Conservation (phyloP, 92 coral and sea anemone genomes). For the Phenganax marumi region DNA sequence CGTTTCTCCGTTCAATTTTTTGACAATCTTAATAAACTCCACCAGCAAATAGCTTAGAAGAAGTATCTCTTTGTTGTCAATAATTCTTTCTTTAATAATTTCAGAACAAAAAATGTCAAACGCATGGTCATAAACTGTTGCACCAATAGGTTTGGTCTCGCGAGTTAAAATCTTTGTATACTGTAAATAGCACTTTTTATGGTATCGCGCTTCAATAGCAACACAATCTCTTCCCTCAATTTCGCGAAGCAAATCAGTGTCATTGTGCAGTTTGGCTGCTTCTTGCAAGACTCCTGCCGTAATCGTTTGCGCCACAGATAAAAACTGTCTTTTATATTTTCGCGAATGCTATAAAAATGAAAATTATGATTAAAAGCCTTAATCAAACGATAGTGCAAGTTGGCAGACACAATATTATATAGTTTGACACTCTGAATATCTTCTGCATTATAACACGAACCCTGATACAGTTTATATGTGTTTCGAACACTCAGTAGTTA, state of each 20-base stretch:
- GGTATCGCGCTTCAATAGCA: conserved; percentile 18
- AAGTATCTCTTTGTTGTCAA: not conserved
- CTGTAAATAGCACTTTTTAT: not conserved
- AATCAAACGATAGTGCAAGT: not conserved
- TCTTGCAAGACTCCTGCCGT: conserved; percentile 18
- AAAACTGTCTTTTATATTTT: conserved; percentile 3
- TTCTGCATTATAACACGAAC: not conserved
- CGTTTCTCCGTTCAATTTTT: not conserved
- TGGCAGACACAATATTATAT: not conserved
- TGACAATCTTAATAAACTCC: not conserved
- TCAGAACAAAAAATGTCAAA: not conserved
- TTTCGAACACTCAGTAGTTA: not conserved
- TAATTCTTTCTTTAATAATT: not conserved
- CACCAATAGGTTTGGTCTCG: not conserved
- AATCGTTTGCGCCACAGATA: conserved; percentile 18
- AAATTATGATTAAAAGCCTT: not conserved
- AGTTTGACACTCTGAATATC: not conserved
- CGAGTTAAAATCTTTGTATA: not conserved
- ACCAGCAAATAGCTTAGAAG: not conserved
- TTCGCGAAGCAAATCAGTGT: conserved; percentile 22
- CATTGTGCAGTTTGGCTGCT: conserved; percentile 22
- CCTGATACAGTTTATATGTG: not conserved
- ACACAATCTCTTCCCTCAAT: conserved; percentile 6
- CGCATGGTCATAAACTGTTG: not conserved
- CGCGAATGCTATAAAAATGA: conserved; percentile 1